phyloP scores from a whole-genome alignment of 2,888 invertebrate species.

The Protonemura montana region DNA sequence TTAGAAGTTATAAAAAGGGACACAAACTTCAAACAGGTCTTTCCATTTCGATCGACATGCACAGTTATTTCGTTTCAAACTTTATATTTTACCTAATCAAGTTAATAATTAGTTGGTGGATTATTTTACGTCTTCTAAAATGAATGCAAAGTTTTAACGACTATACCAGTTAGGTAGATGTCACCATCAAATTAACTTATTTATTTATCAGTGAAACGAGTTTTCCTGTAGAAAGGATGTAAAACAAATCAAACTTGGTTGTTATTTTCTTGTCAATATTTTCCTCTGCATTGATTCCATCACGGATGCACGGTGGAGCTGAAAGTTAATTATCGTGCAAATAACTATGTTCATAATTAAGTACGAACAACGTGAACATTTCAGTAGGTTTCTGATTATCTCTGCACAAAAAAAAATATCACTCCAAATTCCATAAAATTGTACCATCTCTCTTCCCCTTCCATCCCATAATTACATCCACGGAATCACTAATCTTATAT shows the following conservation, averaged over 20 bases:
- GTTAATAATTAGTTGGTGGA: conserved; percentile 2
- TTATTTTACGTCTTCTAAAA: not conserved
- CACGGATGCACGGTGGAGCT: conserved; percentile 40
- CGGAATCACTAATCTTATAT: too few species aligned
- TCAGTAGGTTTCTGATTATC: conserved; percentile 31
- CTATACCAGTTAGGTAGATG: not conserved
- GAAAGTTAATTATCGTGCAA: conserved; percentile 47
- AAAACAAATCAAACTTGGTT: not conserved
- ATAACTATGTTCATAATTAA: conserved; percentile 48
- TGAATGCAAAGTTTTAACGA: not conserved
- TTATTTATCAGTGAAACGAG: not conserved
- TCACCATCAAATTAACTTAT: conserved; percentile 13
- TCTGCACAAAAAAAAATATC: not conserved
- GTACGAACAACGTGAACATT: conserved; percentile 20
- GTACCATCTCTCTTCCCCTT: not conserved
- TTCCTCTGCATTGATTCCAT: conserved; percentile 24
- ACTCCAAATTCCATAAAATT: conserved; percentile 41
- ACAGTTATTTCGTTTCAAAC: not conserved
- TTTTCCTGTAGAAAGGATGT: not conserved
- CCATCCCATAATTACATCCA: not conserved
- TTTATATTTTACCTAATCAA: not conserved
- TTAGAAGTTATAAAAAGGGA: not conserved
- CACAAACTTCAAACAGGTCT: not conserved
- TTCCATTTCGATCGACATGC: not conserved
- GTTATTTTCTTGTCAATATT: conserved; percentile 25